Evolutionary conservation across 2,113 vertebrate species (phyloP).

Genomic region (Rhegmatorhina hoffmannsi): DNA sequence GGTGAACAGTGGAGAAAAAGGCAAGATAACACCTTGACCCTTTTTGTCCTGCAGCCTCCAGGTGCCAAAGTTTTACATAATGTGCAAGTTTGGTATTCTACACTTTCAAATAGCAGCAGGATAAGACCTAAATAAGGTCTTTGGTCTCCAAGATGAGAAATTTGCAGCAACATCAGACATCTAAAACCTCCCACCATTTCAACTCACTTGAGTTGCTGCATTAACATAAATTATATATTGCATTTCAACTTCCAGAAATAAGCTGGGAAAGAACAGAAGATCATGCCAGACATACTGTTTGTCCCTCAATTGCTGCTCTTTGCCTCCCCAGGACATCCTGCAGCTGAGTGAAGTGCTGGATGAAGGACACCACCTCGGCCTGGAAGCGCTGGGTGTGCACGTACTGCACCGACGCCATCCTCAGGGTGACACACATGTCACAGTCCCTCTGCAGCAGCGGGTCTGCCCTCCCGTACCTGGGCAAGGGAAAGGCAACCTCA

Average conservation of each 20-base stretch:
- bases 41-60: background rate
- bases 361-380: constrained; percentile 92
- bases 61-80: background rate
- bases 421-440: constrained; percentile 85
- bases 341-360: constrained; percentile 96
- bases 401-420: constrained; percentile 96
- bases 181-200: background rate
- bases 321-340: constrained; percentile 94
- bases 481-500: fast-evolving
- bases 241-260: background rate
- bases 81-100: background rate
- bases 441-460: constrained; percentile 81
- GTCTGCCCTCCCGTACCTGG: constrained; percentile 85
- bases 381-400: constrained; percentile 98
- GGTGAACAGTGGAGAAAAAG: background rate
- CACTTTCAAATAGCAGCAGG: background rate
- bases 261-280: background rate
- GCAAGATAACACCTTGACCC: background rate
- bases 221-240: background rate
- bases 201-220: background rate
- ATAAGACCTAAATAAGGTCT: background rate
- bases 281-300: constrained; percentile 80
- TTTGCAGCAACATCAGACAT: background rate
- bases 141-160: background rate
- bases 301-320: constrained; percentile 92